A percentile compares a stretch with the other conserved stretches of the same genome.
Conservation (phyloP, 2,888 invertebrate species). For the Heliconius cydno region DNA sequence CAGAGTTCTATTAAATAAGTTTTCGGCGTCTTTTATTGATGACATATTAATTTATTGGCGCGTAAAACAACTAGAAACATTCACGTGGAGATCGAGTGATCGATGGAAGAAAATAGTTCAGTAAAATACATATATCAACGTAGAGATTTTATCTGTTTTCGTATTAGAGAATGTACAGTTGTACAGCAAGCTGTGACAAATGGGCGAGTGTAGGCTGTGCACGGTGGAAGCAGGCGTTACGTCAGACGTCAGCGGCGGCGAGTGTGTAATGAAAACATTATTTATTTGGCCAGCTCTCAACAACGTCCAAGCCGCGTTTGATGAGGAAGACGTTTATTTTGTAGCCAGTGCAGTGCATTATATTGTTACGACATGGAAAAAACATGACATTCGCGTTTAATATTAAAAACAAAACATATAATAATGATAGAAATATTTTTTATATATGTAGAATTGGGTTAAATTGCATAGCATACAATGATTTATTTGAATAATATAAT, state of each 20-base stretch:
- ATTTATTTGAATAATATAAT: background rate
- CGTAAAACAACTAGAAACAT: background rate
- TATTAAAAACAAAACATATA: background rate
- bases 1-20: background rate
- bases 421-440: background rate
- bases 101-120: slow-evolving; percentile 15
- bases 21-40: no score
- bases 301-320: slow-evolving; percentile 23
- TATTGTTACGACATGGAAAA: background rate
- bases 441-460: background rate
- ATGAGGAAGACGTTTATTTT: slow-evolving; percentile 27
- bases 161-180: slow-evolving; percentile 3
- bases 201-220: slow-evolving; percentile 27
- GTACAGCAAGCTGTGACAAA: slow-evolving; percentile 33
- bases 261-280: slow-evolving; percentile 32
- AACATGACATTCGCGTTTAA: background rate
- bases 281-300: slow-evolving; percentile 34
- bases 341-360: background rate
- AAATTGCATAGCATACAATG: background rate
- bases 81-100: slow-evolving; percentile 14
- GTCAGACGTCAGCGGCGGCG: slow-evolving; percentile 29
- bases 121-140: slow-evolving; percentile 29
- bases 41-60: background rate
- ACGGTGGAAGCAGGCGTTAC: slow-evolving; percentile 16
- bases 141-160: slow-evolving; percentile 29